A percentile compares a stretch with the other conserved stretches of the same genome.
Conservation (phyloP, 2,888 invertebrate genomes). For the Timema podura region DNA sequence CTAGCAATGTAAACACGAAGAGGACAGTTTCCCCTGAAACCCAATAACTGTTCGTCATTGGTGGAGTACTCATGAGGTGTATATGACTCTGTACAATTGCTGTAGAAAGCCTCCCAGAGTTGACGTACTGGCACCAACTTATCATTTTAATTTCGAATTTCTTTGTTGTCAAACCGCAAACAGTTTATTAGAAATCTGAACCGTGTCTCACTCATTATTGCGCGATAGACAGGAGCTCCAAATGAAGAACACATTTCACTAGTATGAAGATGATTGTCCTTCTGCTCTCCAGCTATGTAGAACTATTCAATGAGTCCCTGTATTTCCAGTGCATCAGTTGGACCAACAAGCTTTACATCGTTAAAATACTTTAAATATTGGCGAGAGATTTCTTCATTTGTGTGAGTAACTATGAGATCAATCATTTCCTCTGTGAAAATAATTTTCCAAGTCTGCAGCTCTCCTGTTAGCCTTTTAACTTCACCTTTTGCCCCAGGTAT, state of each 20-base stretch:
- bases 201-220: background rate
- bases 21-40: background rate
- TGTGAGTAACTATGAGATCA: no score
- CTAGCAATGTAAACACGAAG: background rate
- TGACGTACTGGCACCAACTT: background rate
- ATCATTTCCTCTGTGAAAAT: background rate
- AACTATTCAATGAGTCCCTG: background rate
- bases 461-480: background rate
- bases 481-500: background rate
- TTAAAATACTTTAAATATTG: background rate
- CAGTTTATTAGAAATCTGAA: background rate
- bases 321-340: background rate
- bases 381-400: background rate
- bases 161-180: background rate
- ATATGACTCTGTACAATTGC: background rate
- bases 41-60: background rate
- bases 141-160: background rate
- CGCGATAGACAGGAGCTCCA: background rate
- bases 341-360: background rate
- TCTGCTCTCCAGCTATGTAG: background rate
- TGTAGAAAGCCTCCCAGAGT: background rate
- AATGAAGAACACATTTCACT: background rate
- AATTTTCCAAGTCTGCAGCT: background rate
- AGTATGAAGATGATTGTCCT: background rate
- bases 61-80: background rate